phyloP scores from a whole-genome alignment of 2,113 vertebrate genomes.

The Otus sunia region DNA sequence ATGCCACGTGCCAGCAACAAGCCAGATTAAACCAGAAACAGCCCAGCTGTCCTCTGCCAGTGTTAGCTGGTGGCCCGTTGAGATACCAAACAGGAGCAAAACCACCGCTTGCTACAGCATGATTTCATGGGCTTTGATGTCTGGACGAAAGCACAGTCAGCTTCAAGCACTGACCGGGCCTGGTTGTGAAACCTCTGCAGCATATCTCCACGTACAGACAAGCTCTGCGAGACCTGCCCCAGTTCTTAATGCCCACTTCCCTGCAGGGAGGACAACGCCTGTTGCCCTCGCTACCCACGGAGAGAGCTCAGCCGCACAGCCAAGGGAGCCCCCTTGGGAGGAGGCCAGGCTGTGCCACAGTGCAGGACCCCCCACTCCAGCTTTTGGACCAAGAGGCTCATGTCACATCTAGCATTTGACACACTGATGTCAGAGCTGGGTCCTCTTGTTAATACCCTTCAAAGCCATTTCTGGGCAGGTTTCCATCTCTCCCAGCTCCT shows the following conservation, averaged over 20 bases:
- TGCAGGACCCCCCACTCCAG: not conserved
- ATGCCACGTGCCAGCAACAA: accelerated
- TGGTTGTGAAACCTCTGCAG: not conserved
- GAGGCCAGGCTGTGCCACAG: not conserved
- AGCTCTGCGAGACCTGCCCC: not conserved
- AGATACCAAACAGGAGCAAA: not conserved
- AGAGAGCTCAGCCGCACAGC: not conserved
- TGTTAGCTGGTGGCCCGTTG: not conserved
- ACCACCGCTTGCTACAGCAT: not conserved
- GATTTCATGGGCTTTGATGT: not conserved
- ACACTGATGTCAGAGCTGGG: not conserved
- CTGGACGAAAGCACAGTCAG: not conserved
- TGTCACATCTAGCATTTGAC: not conserved
- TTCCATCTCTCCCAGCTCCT: not conserved
- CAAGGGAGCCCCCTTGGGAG: accelerated
- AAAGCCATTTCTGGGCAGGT: not conserved
- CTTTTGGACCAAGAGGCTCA: not conserved
- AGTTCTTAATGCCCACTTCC: not conserved
- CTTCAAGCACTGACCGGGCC: not conserved
- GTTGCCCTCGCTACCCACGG: not conserved
- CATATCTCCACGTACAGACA: not conserved
- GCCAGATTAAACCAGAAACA: not conserved
- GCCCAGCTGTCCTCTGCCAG: not conserved
- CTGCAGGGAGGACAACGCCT: not conserved
- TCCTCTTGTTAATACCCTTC: not conserved